Base-by-base conservation (phyloP, 2,113 vertebrate genomes). In the Misgurnus mizolepis region DNA sequence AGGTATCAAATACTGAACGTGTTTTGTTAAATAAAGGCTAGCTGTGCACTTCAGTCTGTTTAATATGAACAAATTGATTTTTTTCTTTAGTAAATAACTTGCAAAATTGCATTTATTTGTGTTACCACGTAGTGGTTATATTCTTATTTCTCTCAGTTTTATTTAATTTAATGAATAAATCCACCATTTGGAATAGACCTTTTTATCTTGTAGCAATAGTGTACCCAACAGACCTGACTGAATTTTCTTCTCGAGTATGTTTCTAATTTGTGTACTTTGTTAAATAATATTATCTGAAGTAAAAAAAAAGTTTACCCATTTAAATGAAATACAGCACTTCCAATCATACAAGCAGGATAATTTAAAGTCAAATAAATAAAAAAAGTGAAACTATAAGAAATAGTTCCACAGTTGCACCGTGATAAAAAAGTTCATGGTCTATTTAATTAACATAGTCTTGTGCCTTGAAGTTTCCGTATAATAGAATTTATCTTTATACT, bases 391-490 rank as follows among this genome's bases (percentile, higher is more conserved):
- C 81, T 62, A 58, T 40, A 41, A 78, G 72, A 83, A 78, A 65
- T 85, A 67, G 81, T 60, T 74, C 82, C 80, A 34, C 53, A 79
- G 77, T 78, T 82, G 68, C 82, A 81, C 77, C 40, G 62, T 77
- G 76, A 67, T 84, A 82, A 81, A 83, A 22, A 80, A 77, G 78
- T 82, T 85, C 80, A 87, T 85, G 82, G 84, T 87, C 79, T 84
- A 85, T 86, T 87, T 86, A 87, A 86, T 87, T 86, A 87, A 86
- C 86, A 88, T 88, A 86, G 88, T 89, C 82, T 85, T 84, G 88
- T 89, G 88, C 88, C 88, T 89, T 89, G 88, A 89, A 87, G 86
- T 88, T 88, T 83, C 82, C 78, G 83, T 85, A 47, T 47, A 87
- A 82, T 85, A 85, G 83, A 85, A 76, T 85, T 85, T 83, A 82